Conservation (phyloP, 2,888 invertebrate genomes). For the Lycophotia porphyrea region DNA sequence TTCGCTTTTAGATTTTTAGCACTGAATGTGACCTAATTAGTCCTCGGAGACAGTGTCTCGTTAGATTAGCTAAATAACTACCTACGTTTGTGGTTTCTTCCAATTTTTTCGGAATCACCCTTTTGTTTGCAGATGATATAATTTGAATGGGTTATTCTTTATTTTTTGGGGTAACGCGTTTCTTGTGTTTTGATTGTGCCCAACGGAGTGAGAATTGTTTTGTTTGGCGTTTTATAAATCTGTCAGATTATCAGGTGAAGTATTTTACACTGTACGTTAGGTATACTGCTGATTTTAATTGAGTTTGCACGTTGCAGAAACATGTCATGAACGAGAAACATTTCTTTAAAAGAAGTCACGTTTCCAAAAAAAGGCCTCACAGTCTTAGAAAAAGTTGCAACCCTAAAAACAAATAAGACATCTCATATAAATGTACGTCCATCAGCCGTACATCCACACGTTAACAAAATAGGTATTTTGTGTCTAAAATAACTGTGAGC, state of each 20-base stretch:
- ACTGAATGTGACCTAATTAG: slow-evolving; percentile 51
- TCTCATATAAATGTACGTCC: background rate
- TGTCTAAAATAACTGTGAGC: slow-evolving; percentile 19
- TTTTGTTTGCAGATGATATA: slow-evolving; percentile 47
- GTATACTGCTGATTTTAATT: background rate
- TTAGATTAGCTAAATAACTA: slow-evolving; percentile 52
- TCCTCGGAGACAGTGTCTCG: slow-evolving; percentile 41
- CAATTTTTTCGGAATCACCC: slow-evolving; percentile 29
- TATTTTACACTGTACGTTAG: background rate
- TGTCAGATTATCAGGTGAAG: background rate
- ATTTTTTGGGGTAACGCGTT: slow-evolving; percentile 19
- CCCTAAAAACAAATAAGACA: background rate
- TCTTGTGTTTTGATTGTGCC: slow-evolving; percentile 8
- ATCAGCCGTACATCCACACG: background rate
- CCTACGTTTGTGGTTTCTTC: slow-evolving; percentile 8
- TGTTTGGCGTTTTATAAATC: background rate
- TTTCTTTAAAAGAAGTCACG: no score
- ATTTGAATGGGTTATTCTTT: slow-evolving; percentile 28
- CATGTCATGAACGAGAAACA: no score
- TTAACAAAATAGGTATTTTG: background rate
- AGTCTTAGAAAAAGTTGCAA: background rate
- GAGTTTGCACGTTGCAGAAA: no score
- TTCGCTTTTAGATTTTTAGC: slow-evolving; percentile 48
- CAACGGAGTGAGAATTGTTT: slow-evolving; percentile 4
- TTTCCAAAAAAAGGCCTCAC: no score